Conservation (phyloP, 2,888 invertebrate species). For the Chrysotoxum bicinctum region DNA sequence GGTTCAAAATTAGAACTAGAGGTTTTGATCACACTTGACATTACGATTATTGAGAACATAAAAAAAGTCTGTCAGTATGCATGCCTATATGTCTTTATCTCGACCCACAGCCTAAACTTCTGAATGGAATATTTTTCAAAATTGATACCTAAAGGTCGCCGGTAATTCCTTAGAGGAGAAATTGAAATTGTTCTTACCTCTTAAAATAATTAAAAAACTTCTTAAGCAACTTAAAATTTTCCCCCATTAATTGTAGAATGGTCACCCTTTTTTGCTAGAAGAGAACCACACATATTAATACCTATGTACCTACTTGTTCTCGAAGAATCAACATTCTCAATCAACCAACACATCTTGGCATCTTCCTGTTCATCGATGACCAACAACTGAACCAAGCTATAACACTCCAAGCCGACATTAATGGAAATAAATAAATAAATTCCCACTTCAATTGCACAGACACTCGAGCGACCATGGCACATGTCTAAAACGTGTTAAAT, state of each 20-base stretch:
- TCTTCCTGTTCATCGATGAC: conserved; percentile 46
- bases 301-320: neutral
- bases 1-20: no score
- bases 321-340: conserved; percentile 24
- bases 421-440: conserved; percentile 57
- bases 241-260: neutral
- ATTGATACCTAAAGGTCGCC: no score
- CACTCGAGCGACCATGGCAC: neutral
- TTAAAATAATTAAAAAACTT: no score
- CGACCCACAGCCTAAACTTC: no score
- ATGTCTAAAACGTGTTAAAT: conserved; percentile 36
- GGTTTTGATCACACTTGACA: no score
- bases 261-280: neutral
- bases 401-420: conserved; percentile 6
- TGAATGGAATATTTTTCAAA: no score
- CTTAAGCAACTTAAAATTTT: neutral
- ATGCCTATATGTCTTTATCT: no score
- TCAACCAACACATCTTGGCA: conserved; percentile 3
- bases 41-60: no score
- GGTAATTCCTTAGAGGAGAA: no score
- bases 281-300: neutral
- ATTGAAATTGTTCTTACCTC: no score
- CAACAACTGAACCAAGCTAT: neutral
- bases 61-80: no score
- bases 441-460: conserved; percentile 38